Evolutionary conservation across 2,113 vertebrate species (phyloP).

Genomic region (Callaeas wilsoni): DNA sequence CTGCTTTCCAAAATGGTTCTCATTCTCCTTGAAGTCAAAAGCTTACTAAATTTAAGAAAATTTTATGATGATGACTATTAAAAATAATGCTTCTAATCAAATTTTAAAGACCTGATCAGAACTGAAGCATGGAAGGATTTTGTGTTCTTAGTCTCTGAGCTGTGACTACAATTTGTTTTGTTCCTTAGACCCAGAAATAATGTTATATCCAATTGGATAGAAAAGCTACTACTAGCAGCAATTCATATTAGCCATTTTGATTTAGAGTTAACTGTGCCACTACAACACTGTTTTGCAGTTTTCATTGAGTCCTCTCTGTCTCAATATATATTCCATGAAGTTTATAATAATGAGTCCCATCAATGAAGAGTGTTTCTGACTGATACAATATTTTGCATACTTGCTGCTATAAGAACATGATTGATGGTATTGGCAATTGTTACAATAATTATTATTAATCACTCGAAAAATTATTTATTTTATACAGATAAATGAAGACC

Average conservation of each 20-base stretch:
- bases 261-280: not conserved
- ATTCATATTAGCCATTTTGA: not conserved
- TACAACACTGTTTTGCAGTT: not conserved
- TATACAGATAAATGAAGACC: constrained; percentile 89
- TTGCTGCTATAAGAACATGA: not conserved
- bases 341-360: not conserved
- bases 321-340: not conserved
- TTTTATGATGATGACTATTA: not conserved
- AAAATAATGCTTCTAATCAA: not conserved
- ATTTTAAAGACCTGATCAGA: not conserved
- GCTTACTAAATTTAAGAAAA: not conserved
- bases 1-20: not conserved
- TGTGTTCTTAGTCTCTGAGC: not conserved
- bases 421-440: not conserved
- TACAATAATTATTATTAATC: not conserved
- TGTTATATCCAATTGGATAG: not conserved
- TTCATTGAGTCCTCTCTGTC: not conserved
- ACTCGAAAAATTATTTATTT: constrained; percentile 42
- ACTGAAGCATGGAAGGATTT: not conserved
- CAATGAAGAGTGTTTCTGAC: not conserved
- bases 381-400: not conserved
- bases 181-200: not conserved
- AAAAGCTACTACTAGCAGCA: not conserved
- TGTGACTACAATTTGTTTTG: not conserved
- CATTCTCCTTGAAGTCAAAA: not conserved